A percentile compares a stretch with the other conserved stretches of the same genome.
Evolutionary conservation across 2,888 invertebrate genomes (phyloP).

Genomic region (Synanthedon myopaeformis): DNA sequence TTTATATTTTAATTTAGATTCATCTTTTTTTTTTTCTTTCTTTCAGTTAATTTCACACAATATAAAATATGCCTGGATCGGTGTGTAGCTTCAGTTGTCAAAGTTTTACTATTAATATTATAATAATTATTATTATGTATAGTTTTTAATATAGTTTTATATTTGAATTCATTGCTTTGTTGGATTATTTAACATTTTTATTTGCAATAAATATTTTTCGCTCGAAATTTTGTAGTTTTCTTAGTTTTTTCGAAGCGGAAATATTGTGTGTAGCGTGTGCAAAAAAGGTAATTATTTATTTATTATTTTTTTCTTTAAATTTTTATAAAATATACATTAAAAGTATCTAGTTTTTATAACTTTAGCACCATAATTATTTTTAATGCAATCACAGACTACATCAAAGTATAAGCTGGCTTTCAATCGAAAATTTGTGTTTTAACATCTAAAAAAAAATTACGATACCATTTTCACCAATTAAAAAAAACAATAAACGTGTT

Average conservation of each 20-base stretch:
- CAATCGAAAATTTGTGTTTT: too few species aligned
- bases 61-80: conserved; percentile 43
- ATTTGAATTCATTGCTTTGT: not conserved
- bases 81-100: conserved; percentile 41
- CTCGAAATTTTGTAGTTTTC: conserved; percentile 4
- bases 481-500: too few species aligned
- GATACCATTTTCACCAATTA: too few species aligned
- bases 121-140: not conserved
- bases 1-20: too few species aligned
- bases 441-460: too few species aligned
- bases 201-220: conserved; percentile 32
- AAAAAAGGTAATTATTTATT: conserved; percentile 6
- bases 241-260: not conserved
- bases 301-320: conserved; percentile 1
- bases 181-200: conserved; percentile 7
- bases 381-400: too few species aligned
- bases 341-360: too few species aligned
- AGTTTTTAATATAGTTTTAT: not conserved
- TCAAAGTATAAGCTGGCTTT: too few species aligned
- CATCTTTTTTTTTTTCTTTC: conserved; percentile 33
- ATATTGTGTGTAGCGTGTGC: not conserved
- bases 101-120: not conserved
- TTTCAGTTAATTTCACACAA: conserved; percentile 65
- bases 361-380: too few species aligned
- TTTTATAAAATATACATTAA: too few species aligned